Percentiles rank a stretch among this genome's conserved stretches.
Conservation (phyloP, 1,140 invertebrate genomes). For the Drosophila kikkawai region DNA sequence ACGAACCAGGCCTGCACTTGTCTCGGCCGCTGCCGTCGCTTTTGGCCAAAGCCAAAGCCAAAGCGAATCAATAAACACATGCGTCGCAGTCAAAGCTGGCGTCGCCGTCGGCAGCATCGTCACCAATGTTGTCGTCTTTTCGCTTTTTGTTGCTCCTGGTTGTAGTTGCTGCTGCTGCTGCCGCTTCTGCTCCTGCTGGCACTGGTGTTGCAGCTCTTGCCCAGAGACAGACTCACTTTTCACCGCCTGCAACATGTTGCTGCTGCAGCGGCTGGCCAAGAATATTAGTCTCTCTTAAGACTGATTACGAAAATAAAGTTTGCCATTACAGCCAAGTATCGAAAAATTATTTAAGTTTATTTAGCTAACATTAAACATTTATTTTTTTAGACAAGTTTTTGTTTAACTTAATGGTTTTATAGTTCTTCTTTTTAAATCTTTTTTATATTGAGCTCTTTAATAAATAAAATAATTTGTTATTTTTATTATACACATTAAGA, state of each 20-base stretch:
- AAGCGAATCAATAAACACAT: slow-evolving; percentile 74
- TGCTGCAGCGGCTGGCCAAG: background rate
- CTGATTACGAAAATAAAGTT: background rate
- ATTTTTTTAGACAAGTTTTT: background rate
- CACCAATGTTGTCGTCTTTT: slow-evolving; percentile 71
- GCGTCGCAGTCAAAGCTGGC: slow-evolving; percentile 36
- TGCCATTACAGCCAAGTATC: background rate
- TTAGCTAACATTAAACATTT: too few species aligned
- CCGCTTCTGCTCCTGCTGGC: slow-evolving; percentile 10
- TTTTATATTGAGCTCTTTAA: too few species aligned
- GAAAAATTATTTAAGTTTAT: background rate
- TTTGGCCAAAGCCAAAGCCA: slow-evolving; percentile 54
- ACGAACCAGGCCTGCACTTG: slow-evolving; percentile 77
- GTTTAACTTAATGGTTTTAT: too few species aligned
- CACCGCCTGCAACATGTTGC: slow-evolving; percentile 60
- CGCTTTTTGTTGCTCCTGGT: slow-evolving; percentile 59
- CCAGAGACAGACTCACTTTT: slow-evolving; percentile 71
- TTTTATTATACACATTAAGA: too few species aligned
- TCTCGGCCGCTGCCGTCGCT: slow-evolving; percentile 31
- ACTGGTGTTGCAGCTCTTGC: slow-evolving; percentile 22
- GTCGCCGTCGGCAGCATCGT: slow-evolving; percentile 33
- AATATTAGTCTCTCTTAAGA: background rate
- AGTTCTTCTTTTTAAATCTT: background rate
- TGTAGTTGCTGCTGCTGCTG: slow-evolving; percentile 22
- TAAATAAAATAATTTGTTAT: too few species aligned